Percentiles rank a stretch among this genome's conserved stretches.
Evolutionary conservation across 2,113 vertebrate species (phyloP).

Genomic region (Menidia beryllina): DNA sequence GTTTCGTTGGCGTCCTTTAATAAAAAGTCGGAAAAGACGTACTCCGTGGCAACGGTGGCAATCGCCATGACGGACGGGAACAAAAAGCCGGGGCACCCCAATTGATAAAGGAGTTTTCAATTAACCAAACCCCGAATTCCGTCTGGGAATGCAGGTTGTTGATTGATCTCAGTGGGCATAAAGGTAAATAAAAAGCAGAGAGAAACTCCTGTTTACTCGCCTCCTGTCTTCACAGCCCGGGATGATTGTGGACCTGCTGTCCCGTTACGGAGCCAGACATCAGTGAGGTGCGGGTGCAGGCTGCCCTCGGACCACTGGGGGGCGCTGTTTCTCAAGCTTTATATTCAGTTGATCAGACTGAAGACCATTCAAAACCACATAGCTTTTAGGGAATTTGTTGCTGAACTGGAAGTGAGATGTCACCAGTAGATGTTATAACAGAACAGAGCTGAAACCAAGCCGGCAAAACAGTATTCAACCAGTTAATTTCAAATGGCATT

Average conservation of each 20-base stretch:
- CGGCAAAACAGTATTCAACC: no score
- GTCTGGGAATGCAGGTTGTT: not conserved
- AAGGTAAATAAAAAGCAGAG: not conserved
- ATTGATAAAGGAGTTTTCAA: constrained; percentile 9
- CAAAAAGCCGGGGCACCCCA: constrained; percentile 36
- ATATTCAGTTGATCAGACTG: no score
- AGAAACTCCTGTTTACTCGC: constrained; percentile 15
- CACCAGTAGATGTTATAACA: no score
- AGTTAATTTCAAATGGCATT: no score
- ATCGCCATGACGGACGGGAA: constrained; percentile 87
- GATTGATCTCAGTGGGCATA: not conserved
- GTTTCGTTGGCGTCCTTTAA: constrained; percentile 89
- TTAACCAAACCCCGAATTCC: not conserved
- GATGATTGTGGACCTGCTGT: constrained; percentile 34
- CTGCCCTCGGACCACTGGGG: not conserved
- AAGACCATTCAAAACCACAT: no score
- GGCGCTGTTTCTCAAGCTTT: not conserved
- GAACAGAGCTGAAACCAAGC: no score
- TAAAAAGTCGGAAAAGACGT: constrained; percentile 95
- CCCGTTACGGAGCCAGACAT: constrained; percentile 19
- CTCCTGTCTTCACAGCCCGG: constrained; percentile 3
- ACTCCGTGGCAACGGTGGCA: constrained; percentile 93
- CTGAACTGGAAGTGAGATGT: no score
- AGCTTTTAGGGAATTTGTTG: no score
- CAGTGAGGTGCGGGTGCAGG: not conserved